Conservation (phyloP, 1,140 invertebrate species). For the Pantala flavescens region DNA sequence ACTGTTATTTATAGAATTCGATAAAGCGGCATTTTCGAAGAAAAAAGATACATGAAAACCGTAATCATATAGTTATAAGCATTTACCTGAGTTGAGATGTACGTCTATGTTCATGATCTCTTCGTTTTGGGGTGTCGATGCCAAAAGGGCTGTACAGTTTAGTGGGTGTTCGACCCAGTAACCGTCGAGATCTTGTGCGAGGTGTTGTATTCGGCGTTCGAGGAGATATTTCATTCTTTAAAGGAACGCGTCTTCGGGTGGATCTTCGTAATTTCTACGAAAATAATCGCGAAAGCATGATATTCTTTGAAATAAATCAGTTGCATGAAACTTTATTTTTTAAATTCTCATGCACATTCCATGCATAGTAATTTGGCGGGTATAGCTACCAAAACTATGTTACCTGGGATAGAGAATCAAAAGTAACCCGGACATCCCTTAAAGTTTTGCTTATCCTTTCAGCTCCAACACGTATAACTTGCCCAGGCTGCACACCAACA, state of each 20-base stretch:
- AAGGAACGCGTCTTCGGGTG: slow-evolving; percentile 43
- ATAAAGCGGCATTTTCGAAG: too few species aligned
- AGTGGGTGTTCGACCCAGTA: slow-evolving; percentile 49
- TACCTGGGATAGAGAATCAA: slow-evolving; percentile 49
- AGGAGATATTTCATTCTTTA: slow-evolving; percentile 40
- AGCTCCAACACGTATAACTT: slow-evolving; percentile 39
- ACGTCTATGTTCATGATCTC: too few species aligned
- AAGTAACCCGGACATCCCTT: slow-evolving; percentile 41
- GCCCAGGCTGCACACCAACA: slow-evolving; percentile 24
- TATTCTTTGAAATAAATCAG: too few species aligned
- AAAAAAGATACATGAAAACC: too few species aligned
- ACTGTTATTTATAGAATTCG: too few species aligned
- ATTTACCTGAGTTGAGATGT: too few species aligned
- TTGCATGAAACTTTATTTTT: too few species aligned
- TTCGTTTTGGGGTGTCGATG: slow-evolving; percentile 41
- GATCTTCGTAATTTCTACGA: slow-evolving; percentile 44
- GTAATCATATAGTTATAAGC: too few species aligned
- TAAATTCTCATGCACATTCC: too few species aligned
- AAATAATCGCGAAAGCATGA: slow-evolving; percentile 21
- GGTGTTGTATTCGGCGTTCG: slow-evolving; percentile 39
- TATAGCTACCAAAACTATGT: too few species aligned
- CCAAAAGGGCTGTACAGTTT: slow-evolving; percentile 53
- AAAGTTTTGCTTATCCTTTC: slow-evolving; percentile 47
- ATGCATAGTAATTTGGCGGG: too few species aligned
- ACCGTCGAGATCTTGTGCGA: slow-evolving; percentile 37